Evolutionary conservation across 2,797 vertebrate genomes (phyloP).

Genomic region (Malurus splendens): DNA sequence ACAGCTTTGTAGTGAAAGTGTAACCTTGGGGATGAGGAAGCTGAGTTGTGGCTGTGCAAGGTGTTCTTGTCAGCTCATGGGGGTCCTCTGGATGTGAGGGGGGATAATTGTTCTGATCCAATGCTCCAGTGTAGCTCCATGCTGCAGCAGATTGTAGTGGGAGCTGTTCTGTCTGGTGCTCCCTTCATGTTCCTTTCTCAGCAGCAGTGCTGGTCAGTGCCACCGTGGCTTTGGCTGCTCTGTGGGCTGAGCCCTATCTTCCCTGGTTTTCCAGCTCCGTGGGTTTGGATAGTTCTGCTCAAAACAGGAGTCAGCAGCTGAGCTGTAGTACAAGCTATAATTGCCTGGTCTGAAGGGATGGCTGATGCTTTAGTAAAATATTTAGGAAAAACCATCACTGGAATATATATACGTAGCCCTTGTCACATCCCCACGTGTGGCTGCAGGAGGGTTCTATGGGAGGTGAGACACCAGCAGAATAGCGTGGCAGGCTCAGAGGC

Average conservation of each 20-base stretch:
- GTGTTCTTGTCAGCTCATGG: fast-evolving
- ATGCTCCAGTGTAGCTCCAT: fast-evolving
- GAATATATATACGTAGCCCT: not conserved
- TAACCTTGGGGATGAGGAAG: not conserved
- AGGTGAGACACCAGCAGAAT: not conserved
- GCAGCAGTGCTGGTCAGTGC: not conserved
- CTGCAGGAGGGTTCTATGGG: not conserved
- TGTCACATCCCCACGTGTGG: not conserved
- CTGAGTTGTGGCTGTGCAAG: fast-evolving
- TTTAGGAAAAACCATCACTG: not conserved
- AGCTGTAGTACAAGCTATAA: not conserved
- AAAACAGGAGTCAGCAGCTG: not conserved
- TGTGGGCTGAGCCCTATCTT: not conserved
- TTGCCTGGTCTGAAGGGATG: not conserved
- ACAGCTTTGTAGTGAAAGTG: not conserved
- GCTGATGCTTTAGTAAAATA: not conserved
- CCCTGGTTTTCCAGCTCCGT: not conserved
- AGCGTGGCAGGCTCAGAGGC: fast-evolving
- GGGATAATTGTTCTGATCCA: not conserved
- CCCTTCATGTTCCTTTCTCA: not conserved
- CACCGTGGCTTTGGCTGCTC: fast-evolving
- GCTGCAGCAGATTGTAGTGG: not conserved
- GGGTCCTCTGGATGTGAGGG: not conserved
- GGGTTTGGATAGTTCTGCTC: not conserved
- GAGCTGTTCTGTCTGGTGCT: not conserved